Conservation (phyloP, 2,888 invertebrate species). For the Ophonus ardosiacus region DNA sequence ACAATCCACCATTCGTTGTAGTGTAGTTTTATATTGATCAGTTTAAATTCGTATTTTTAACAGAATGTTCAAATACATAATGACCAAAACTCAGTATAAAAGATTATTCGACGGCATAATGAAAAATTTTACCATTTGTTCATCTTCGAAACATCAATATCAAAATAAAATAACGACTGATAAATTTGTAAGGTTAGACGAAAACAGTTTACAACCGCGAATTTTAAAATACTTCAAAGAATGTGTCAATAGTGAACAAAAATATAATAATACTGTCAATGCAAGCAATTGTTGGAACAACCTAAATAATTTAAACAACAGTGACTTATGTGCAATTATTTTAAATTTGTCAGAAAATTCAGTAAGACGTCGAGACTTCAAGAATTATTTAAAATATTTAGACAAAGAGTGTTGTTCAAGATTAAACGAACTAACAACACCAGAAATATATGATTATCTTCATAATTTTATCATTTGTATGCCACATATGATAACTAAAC, state of each 20-base stretch:
- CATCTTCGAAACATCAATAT: constrained; percentile 25
- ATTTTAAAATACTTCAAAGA: constrained; percentile 63
- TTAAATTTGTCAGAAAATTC: constrained; percentile 6
- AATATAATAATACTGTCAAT: constrained; percentile 5
- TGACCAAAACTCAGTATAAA: constrained; percentile 50
- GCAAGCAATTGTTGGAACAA: constrained; percentile 31
- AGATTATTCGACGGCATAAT: constrained; percentile 40
- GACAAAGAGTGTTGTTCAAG: constrained; percentile 72
- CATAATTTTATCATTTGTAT: constrained; percentile 70
- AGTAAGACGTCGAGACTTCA: constrained; percentile 65
- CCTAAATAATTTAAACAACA: constrained; percentile 40
- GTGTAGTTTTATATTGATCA: constrained; percentile 13
- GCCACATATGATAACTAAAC: constrained; percentile 71
- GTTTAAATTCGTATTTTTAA: constrained; percentile 7
- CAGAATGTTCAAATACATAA: constrained; percentile 49
- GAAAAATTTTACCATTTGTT: constrained; percentile 49
- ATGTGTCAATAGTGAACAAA: constrained; percentile 26
- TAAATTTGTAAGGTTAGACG: constrained; percentile 57
- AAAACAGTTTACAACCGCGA: constrained; percentile 58
- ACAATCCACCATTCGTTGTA: neutral
- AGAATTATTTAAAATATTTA: constrained; percentile 69
- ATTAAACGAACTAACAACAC: constrained; percentile 67
- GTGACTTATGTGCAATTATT: constrained; percentile 42
- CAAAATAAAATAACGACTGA: constrained; percentile 20
- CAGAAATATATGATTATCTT: constrained; percentile 70